These are phyloP conservation scores for Neodiprion pinetum DNA, from an alignment of 1,140 invertebrate genomes.

Conservation along the genomic window DNA sequence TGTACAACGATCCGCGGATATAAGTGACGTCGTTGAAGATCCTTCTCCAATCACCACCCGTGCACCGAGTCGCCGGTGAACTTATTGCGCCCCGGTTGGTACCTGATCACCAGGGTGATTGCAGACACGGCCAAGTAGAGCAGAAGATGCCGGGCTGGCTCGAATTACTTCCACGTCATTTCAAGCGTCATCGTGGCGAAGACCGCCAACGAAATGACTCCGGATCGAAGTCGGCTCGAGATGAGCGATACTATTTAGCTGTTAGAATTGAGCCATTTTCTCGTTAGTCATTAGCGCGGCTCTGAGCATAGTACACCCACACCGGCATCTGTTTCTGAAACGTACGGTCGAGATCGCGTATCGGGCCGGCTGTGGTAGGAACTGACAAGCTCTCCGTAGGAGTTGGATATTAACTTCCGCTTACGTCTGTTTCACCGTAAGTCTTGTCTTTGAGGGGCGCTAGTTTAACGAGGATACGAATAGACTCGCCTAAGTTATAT, in stretches of 20 bases:
- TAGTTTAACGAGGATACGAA: conserved; percentile 2
- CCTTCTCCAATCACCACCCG: neutral
- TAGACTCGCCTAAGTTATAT: neutral
- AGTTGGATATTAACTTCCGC: conserved; percentile 5
- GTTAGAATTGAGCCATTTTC: neutral
- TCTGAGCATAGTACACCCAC: neutral
- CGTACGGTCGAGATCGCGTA: neutral
- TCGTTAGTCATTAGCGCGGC: neutral
- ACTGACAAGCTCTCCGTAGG: neutral
- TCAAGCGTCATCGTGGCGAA: too few species aligned
- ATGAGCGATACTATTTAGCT: neutral
- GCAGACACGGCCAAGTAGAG: neutral
- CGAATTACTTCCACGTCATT: too few species aligned
- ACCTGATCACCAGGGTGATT: neutral
- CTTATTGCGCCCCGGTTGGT: neutral
- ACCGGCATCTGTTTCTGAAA: neutral
- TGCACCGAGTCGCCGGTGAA: neutral
- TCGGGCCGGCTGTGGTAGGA: neutral
- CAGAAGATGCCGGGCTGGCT: neutral
- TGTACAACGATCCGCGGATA: neutral
- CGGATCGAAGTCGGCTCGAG: neutral
- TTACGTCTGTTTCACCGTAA: neutral
- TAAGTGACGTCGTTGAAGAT: neutral
- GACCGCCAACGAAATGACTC: too few species aligned
- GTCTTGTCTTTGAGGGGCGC: neutral